phyloP scores from a whole-genome alignment of 2,888 invertebrate species.

The Acronicta aceris region DNA sequence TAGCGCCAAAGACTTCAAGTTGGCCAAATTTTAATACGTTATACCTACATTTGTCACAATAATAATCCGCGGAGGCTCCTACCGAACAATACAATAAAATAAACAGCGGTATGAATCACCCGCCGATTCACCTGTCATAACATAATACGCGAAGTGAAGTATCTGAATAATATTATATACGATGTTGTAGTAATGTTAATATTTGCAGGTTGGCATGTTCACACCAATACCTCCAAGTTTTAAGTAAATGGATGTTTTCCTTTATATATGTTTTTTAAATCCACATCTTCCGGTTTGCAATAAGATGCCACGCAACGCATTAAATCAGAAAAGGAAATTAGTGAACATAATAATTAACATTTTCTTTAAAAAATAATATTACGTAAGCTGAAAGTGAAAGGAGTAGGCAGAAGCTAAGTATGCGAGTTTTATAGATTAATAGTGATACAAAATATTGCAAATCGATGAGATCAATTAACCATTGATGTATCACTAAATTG shows the following conservation, averaged over 20 bases:
- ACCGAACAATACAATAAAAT: slow-evolving; percentile 18
- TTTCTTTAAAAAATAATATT: background rate
- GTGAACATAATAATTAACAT: no score
- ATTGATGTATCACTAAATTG: slow-evolving; percentile 24
- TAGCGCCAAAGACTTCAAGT: slow-evolving; percentile 1
- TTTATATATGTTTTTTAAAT: no score
- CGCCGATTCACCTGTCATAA: slow-evolving; percentile 36
- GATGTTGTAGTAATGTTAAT: slow-evolving; percentile 11
- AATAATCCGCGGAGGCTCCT: slow-evolving; percentile 9
- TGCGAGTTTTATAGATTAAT: background rate
- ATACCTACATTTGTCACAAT: slow-evolving; percentile 28
- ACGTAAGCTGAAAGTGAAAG: background rate
- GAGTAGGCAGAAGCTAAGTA: background rate
- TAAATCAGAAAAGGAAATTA: no score
- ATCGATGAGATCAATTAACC: slow-evolving; percentile 16
- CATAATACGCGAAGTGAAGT: slow-evolving; percentile 13
- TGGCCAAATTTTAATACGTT: background rate
- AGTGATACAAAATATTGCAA: slow-evolving; percentile 27
- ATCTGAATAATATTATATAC: slow-evolving; percentile 10
- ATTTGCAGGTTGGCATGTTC: background rate
- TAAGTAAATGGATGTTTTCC: background rate
- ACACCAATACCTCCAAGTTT: background rate
- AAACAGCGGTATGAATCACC: slow-evolving; percentile 32
- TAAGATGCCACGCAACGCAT: no score
- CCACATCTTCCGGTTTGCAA: no score